Evolutionary conservation across 2,888 invertebrate genomes (phyloP).

Genomic region (Eupelmus urozonus): DNA sequence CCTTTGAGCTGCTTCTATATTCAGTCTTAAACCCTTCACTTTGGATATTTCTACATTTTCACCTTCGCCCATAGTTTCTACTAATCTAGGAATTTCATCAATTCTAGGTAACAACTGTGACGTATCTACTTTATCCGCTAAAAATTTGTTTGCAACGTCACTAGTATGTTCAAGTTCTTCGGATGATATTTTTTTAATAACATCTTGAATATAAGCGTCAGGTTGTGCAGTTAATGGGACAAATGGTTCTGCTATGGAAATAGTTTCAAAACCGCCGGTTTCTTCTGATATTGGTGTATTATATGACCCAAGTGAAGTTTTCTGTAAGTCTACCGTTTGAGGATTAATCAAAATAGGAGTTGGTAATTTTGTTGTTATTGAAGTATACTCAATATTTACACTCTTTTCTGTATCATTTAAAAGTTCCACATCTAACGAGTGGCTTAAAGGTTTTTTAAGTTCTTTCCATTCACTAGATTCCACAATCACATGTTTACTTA

Average conservation of each 20-base stretch:
- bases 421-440: conserved; percentile 79
- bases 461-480: conserved; percentile 81
- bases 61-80: conserved; percentile 79
- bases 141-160: conserved; percentile 81
- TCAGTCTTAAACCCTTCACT: conserved; percentile 82
- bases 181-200: conserved; percentile 80
- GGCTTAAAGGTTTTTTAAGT: conserved; percentile 82
- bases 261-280: conserved; percentile 80
- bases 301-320: conserved; percentile 67
- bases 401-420: conserved; percentile 64
- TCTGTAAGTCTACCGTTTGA: conserved; percentile 79
- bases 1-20: conserved; percentile 83
- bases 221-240: conserved; percentile 80
- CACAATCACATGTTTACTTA: conserved; percentile 76
- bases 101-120: conserved; percentile 81
- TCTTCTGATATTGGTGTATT: conserved; percentile 79
- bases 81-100: conserved; percentile 82
- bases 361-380: conserved; percentile 74
- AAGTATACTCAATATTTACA: conserved; percentile 63
- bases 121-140: conserved; percentile 78
- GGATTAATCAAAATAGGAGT: conserved; percentile 79
- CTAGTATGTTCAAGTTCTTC: conserved; percentile 81
- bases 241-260: conserved; percentile 82
- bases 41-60: conserved; percentile 81
- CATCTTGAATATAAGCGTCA: conserved; percentile 77